Evolutionary conservation across 2,113 vertebrate species (phyloP).

Genomic region (Sinocyclocheilus anophthalmus): DNA sequence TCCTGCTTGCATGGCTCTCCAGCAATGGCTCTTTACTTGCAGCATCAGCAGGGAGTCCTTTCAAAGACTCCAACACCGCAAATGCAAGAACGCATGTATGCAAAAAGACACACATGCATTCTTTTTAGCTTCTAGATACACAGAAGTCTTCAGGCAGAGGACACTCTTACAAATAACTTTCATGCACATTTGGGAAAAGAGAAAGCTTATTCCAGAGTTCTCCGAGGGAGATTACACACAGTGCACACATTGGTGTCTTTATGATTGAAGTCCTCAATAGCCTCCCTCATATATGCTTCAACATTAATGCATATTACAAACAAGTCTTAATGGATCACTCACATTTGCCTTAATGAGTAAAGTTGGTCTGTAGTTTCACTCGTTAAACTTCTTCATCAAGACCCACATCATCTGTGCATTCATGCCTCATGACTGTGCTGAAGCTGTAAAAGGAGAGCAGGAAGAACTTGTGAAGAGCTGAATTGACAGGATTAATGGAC

Average conservation of each 20-base stretch:
- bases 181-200: constrained; percentile 50
- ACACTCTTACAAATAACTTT: constrained; percentile 64
- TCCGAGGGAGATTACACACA: constrained; percentile 39
- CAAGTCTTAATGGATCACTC: not conserved
- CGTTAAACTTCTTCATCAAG: constrained; percentile 28
- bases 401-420: constrained; percentile 3
- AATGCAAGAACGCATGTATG: constrained; percentile 45
- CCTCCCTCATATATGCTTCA: constrained; percentile 24
- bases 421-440: not conserved
- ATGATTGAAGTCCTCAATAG: constrained; percentile 49
- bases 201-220: constrained; percentile 43
- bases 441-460: constrained; percentile 13
- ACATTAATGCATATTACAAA: constrained; percentile 22
- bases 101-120: constrained; percentile 35
- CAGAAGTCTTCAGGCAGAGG: constrained; percentile 64
- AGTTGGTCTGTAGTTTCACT: constrained; percentile 22
- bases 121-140: constrained; percentile 21
- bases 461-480: constrained; percentile 37
- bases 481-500: constrained; percentile 53
- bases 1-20: constrained; percentile 40
- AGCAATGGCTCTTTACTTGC: constrained; percentile 50
- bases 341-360: constrained; percentile 31
- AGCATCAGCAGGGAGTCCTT: constrained; percentile 57
- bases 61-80: constrained; percentile 53
- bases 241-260: constrained; percentile 38